Conservation (phyloP, 2,113 vertebrate species). For the Guaruba guarouba region DNA sequence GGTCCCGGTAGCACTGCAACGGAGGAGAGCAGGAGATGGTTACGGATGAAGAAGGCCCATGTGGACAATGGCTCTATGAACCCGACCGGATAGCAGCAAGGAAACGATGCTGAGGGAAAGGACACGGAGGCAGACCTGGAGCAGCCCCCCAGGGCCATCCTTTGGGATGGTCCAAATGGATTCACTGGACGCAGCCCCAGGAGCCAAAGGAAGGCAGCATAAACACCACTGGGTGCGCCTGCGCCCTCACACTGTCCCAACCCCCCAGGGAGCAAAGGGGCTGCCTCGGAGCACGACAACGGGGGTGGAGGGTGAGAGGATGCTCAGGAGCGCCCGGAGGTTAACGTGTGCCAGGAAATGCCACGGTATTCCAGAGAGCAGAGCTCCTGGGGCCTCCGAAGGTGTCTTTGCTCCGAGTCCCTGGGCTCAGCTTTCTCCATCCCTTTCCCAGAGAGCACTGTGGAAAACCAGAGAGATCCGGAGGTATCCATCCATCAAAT, state of each 20-base stretch:
- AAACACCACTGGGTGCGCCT: not conserved
- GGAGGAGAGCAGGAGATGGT: not conserved
- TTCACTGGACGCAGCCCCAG: not conserved
- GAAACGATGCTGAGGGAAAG: fast-evolving
- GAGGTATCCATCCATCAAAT: not conserved
- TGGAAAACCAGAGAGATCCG: not conserved
- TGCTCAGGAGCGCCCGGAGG: too few relatives aligned
- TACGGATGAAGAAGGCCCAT: not conserved
- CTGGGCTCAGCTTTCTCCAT: not conserved
- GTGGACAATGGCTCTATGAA: fast-evolving
- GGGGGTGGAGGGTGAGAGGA: not conserved
- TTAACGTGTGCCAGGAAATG: not conserved
- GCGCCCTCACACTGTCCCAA: not conserved
- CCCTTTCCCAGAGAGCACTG: not conserved
- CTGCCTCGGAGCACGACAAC: not conserved
- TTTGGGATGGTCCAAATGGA: not conserved
- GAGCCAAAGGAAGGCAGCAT: not conserved
- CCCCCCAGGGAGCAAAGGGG: too few relatives aligned
- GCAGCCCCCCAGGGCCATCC: not conserved
- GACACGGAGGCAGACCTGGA: not conserved
- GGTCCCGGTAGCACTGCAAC: constrained; percentile 88
- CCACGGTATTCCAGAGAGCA: not conserved
- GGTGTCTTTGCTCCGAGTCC: not conserved
- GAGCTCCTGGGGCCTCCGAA: not conserved
- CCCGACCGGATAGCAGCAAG: not conserved